Conservation (phyloP, 2,797 vertebrate species). For the Tenualosa thibaudeaui region DNA sequence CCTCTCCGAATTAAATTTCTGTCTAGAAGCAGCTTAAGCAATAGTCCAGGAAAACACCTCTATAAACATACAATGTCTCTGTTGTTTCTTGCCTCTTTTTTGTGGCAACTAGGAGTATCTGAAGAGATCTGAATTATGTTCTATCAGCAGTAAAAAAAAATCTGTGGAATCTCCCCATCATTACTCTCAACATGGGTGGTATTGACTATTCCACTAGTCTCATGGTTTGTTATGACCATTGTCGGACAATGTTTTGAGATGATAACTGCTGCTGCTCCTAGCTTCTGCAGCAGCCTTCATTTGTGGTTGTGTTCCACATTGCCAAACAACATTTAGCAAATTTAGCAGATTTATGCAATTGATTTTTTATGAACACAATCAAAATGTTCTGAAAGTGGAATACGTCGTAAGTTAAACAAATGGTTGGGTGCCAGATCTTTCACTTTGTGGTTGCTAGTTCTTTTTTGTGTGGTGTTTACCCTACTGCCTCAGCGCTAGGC, state of each 20-base stretch:
- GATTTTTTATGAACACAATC: background rate
- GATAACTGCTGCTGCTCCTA: background rate
- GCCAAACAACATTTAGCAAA: slow-evolving; percentile 15
- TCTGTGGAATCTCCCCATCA: background rate
- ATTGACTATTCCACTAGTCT: background rate
- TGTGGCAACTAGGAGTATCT: background rate
- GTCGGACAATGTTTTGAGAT: background rate
- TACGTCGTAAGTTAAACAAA: background rate
- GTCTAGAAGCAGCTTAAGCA: background rate
- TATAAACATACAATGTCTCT: background rate
- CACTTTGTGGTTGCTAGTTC: background rate
- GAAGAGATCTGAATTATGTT: background rate
- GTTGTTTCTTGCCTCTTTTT: background rate
- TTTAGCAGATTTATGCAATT: background rate
- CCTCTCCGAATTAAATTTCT: background rate
- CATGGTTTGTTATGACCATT: background rate
- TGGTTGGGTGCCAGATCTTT: background rate
- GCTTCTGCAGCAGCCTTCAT: background rate
- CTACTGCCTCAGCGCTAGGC: background rate
- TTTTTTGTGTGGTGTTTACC: slow-evolving; percentile 10
- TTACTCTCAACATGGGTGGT: background rate
- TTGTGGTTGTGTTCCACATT: background rate
- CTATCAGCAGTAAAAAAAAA: background rate
- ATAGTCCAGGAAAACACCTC: slow-evolving; percentile 10
- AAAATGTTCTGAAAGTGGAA: background rate